Conservation (phyloP, 2,888 invertebrate genomes). For the Drosophila siamana region DNA sequence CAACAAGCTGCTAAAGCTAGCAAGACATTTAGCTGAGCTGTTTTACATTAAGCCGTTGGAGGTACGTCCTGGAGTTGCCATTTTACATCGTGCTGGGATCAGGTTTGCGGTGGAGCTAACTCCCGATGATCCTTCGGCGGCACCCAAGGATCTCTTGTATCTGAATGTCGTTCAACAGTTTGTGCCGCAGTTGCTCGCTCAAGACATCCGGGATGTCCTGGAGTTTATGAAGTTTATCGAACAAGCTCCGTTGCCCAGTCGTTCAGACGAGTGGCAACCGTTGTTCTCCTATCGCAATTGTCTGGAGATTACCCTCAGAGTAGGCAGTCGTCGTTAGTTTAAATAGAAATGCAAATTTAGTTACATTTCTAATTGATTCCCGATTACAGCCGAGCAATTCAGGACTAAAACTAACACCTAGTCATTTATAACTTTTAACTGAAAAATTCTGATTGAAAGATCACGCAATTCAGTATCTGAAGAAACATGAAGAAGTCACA, state of each 20-base stretch:
- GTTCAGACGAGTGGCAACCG: slow-evolving; percentile 25
- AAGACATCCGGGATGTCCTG: slow-evolving; percentile 46
- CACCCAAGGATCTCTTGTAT: slow-evolving; percentile 42
- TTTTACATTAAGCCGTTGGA: slow-evolving; percentile 30
- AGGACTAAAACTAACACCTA: neutral
- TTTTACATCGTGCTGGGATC: slow-evolving; percentile 59
- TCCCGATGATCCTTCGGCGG: neutral
- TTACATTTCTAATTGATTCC: neutral
- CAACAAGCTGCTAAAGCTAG: slow-evolving; percentile 32
- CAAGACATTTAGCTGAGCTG: slow-evolving; percentile 34
- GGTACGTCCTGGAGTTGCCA: slow-evolving; percentile 34
- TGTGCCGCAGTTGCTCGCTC: slow-evolving; percentile 54
- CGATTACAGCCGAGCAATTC: slow-evolving; percentile 17
- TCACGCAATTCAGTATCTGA: neutral
- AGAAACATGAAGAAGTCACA: no score
- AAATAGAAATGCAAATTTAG: neutral
- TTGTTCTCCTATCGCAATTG: slow-evolving; percentile 41
- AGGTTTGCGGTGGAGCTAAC: slow-evolving; percentile 33
- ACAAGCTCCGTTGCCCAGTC: slow-evolving; percentile 12
- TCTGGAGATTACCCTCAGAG: slow-evolving; percentile 19
- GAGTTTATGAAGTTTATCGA: slow-evolving; percentile 27
- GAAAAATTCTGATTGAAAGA: no score
- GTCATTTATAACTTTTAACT: neutral
- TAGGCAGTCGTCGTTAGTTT: slow-evolving; percentile 36
- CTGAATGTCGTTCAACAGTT: slow-evolving; percentile 48